Percentiles rank a stretch among this genome's conserved stretches.
Conservation (phyloP, 2,888 invertebrate species). For the Caenorhabditis uteleia region DNA sequence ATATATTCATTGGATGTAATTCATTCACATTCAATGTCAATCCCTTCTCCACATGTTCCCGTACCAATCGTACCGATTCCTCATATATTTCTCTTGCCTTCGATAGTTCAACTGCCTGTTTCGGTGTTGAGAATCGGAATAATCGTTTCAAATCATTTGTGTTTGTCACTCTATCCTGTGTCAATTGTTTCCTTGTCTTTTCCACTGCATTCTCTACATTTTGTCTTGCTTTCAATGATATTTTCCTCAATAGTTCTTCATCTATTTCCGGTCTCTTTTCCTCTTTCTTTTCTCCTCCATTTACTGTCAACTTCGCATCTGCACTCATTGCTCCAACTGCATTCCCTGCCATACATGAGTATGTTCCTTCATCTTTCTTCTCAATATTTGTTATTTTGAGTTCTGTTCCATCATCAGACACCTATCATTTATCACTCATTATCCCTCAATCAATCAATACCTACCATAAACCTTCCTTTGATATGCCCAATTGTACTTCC, state of each 20-base stretch:
- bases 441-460: background rate
- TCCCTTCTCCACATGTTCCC: conserved; percentile 78
- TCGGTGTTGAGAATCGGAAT: conserved; percentile 43
- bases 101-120: conserved; percentile 82
- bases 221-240: conserved; percentile 28
- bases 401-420: conserved; percentile 62
- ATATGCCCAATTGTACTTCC: conserved; percentile 69
- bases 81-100: conserved; percentile 95
- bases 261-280: conserved; percentile 11
- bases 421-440: conserved; percentile 24
- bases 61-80: conserved; percentile 85
- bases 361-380: conserved; percentile 61
- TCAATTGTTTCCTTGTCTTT: conserved; percentile 41
- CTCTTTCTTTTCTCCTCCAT: conserved; percentile 43
- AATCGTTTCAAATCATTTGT: conserved; percentile 46
- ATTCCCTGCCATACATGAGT: conserved; percentile 70
- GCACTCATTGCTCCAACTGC: conserved; percentile 71
- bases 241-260: conserved; percentile 20
- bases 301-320: conserved; percentile 70
- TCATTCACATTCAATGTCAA: conserved; percentile 50
- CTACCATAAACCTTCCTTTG: conserved; percentile 69
- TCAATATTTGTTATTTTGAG: conserved; percentile 57
- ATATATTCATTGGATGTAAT: conserved; percentile 75
- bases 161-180: conserved; percentile 42
- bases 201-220: conserved; percentile 43